Evolutionary conservation across 2,113 vertebrate genomes (phyloP), one percentile per base, ranked within the genome.

Genomic region (Jacana jacana): DNA sequence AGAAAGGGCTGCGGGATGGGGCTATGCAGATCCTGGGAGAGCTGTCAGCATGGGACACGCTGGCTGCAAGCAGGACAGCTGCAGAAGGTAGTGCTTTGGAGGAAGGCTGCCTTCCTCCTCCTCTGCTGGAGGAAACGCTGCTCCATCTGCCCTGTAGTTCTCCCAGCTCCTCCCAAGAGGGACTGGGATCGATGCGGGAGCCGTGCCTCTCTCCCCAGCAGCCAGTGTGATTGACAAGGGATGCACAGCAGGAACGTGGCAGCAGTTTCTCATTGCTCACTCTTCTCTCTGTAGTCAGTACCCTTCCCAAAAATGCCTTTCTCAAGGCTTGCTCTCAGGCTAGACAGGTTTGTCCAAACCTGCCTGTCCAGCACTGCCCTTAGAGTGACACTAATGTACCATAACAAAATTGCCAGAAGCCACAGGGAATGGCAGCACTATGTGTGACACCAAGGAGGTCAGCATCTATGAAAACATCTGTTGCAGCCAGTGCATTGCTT

Each of bases 21-120:
- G 42, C 40, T 79, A 31, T 1, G 7, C 15, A 23, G 60, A 57
- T 17, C 30, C 24, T 0, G 1, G 46, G 71, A 2, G n/a, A 63
- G 77, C 69, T 73, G 37, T 64, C 2, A 3, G 30, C 1, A 0
- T 30, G 66, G 75, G 44, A 39, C 22, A 0, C 0, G 2, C 25
- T n/a, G 51, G 17, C 51, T 76, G 61, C 48, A 37, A 57, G 61
- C 57, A 79, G 69, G 46, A 37, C 3, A 17, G 60, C 27, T 54
- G 42, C 48, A 52, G 28, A 25, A 42, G 27, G 42, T 4, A 15
- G 40, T 8, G 52, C 58, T 80, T 25, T 52, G 40, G 46, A 73
- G 58, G 64, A 73, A 80, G 80, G 73, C 46, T 89, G 55, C 65
- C 37, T 35, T 73, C 77, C 68, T 65, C 58, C 71, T 79, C 46